phyloP scores from a whole-genome alignment of 2,797 vertebrate species.

The Sebastes diaconus region DNA sequence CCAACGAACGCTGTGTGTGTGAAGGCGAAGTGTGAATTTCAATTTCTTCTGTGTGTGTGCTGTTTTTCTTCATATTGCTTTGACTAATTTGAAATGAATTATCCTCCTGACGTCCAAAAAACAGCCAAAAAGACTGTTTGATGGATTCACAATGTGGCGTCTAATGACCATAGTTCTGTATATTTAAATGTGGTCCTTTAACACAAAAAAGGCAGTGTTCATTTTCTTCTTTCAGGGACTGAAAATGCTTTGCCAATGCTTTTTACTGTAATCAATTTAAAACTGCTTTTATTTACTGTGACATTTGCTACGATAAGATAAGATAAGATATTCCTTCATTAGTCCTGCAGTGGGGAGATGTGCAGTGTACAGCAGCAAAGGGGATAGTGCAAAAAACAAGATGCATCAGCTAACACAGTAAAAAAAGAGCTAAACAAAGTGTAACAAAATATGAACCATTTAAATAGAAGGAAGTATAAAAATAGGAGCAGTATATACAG shows the following conservation, averaged over 20 bases:
- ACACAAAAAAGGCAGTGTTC: background rate
- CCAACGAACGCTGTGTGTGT: background rate
- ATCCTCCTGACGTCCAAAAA: background rate
- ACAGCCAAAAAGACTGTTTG: too few species aligned
- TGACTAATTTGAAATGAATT: background rate
- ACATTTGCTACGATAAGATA: too few species aligned
- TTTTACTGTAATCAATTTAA: background rate
- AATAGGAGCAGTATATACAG: too few species aligned
- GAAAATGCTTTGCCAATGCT: background rate
- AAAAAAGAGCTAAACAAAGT: too few species aligned
- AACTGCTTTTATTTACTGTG: too few species aligned
- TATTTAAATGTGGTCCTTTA: background rate
- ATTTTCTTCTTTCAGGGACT: background rate
- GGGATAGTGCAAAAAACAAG: too few species aligned
- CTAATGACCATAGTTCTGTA: background rate
- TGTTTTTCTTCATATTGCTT: background rate
- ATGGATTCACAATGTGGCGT: background rate
- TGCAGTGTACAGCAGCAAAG: too few species aligned
- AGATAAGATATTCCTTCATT: too few species aligned
- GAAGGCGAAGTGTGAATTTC: conserved; percentile 17
- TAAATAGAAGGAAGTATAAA: too few species aligned
- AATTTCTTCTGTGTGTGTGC: background rate
- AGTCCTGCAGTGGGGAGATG: too few species aligned
- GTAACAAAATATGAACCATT: too few species aligned
- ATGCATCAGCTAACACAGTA: too few species aligned